phyloP scores from a whole-genome alignment of 92 coral and sea anemone species.

The Zoanthus sansibaricus region DNA sequence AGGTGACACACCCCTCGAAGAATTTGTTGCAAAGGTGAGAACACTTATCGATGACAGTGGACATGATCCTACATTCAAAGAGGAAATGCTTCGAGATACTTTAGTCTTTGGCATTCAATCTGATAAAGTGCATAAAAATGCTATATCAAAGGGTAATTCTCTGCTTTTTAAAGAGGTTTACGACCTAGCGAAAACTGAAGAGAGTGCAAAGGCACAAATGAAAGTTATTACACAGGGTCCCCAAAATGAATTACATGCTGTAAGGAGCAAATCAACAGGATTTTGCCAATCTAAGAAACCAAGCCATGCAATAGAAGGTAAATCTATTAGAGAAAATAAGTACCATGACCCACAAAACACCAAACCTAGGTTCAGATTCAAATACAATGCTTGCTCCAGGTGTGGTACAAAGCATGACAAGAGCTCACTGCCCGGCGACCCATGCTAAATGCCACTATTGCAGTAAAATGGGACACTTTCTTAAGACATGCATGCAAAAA shows the following conservation, averaged over 20 bases:
- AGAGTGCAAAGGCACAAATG: conserved; percentile 63
- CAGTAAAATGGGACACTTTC: conserved; percentile 45
- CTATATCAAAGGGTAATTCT: conserved; percentile 57
- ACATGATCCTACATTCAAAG: conserved; percentile 52
- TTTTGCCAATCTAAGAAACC: neutral
- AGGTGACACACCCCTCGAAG: conserved; percentile 62
- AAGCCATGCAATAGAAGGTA: neutral
- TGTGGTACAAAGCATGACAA: conserved; percentile 59
- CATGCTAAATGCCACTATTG: conserved; percentile 31
- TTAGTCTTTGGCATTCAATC: conserved; percentile 59
- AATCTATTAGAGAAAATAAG: neutral
- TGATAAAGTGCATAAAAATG: conserved; percentile 61
- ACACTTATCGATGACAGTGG: conserved; percentile 60
- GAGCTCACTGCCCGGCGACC: conserved; percentile 56
- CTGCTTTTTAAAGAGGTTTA: conserved; percentile 63
- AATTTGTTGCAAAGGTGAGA: conserved; percentile 66
- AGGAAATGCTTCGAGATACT: conserved; percentile 60
- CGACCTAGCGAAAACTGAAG: conserved; percentile 70
- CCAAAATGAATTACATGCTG: conserved; percentile 13
- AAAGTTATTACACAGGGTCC: conserved; percentile 51
- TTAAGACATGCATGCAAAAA: conserved; percentile 46
- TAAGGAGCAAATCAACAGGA: conserved; percentile 43
- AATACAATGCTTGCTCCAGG: conserved; percentile 53
- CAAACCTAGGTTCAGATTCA: conserved; percentile 22
- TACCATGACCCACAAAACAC: neutral